Conservation (phyloP, 2,113 vertebrate species). For the Calidris pygmaea region DNA sequence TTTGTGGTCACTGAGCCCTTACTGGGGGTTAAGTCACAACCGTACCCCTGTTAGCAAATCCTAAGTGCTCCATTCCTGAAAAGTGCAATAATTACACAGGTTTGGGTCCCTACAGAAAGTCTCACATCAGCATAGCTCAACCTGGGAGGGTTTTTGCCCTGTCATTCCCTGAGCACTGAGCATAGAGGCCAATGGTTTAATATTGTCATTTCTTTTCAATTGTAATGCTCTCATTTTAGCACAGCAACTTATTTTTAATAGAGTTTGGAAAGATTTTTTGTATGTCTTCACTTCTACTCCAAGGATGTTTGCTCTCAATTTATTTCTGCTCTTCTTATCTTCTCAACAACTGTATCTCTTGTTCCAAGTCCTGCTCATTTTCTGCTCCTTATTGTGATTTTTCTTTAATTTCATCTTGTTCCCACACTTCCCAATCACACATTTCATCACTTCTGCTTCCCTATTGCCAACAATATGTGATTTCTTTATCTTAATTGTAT, state of each 20-base stretch:
- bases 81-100: not conserved
- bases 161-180: not conserved
- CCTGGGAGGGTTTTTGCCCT: not conserved
- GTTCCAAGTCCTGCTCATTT: constrained; percentile 66
- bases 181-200: not conserved
- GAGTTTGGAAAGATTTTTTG: constrained; percentile 31
- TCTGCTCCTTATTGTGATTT: constrained; percentile 55
- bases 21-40: accelerated
- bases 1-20: not conserved
- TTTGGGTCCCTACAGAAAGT: not conserved
- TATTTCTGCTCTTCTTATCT: constrained; percentile 66
- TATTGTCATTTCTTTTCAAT: not conserved
- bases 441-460: constrained; percentile 64
- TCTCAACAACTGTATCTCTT: constrained; percentile 54
- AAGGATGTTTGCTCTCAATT: constrained; percentile 65
- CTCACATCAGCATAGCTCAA: not conserved
- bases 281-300: constrained; percentile 20
- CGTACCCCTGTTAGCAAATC: not conserved
- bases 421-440: constrained; percentile 51
- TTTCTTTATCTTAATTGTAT: constrained; percentile 72
- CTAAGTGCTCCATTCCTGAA: accelerated
- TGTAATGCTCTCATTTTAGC: constrained; percentile 7
- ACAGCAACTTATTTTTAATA: constrained; percentile 38
- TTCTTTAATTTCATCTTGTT: constrained; percentile 60
- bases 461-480: constrained; percentile 41